These are phyloP conservation scores for Harpia harpyja DNA, from an alignment of 2,797 vertebrate genomes.

Conservation along the genomic window DNA sequence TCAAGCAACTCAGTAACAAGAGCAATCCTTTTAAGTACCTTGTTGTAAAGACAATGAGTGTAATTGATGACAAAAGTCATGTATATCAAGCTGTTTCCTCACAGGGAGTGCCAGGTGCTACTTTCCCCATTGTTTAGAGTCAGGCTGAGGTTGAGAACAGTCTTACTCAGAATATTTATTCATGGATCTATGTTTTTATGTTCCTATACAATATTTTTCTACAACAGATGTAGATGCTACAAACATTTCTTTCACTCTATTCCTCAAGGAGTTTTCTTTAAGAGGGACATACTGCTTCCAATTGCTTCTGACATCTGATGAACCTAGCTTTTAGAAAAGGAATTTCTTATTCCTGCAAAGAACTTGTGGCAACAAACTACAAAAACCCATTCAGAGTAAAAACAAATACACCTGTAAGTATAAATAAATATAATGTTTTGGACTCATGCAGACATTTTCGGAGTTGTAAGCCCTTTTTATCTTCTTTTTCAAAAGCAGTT, in stretches of 20 bases:
- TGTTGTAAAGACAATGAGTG: neutral
- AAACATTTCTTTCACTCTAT: neutral
- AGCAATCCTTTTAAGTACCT: neutral
- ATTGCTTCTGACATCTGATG: neutral
- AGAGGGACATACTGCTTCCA: neutral
- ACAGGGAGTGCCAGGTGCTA: neutral
- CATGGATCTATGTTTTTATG: neutral
- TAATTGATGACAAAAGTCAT: neutral
- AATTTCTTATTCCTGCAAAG: neutral
- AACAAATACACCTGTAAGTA: neutral
- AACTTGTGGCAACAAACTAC: neutral
- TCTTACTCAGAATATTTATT: neutral
- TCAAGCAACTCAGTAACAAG: neutral
- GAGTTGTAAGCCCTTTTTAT: neutral
- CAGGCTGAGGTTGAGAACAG: neutral
- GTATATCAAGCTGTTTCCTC: neutral
- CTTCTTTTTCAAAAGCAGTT: neutral
- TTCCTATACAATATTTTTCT: neutral
- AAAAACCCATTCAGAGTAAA: neutral
- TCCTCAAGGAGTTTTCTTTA: neutral
- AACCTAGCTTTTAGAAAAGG: neutral
- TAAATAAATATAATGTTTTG: neutral
- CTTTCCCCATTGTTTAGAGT: neutral
- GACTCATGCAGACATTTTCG: neutral
- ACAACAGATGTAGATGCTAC: neutral